Conservation (phyloP, 2,888 invertebrate species). For the Microplitis deprimator region DNA sequence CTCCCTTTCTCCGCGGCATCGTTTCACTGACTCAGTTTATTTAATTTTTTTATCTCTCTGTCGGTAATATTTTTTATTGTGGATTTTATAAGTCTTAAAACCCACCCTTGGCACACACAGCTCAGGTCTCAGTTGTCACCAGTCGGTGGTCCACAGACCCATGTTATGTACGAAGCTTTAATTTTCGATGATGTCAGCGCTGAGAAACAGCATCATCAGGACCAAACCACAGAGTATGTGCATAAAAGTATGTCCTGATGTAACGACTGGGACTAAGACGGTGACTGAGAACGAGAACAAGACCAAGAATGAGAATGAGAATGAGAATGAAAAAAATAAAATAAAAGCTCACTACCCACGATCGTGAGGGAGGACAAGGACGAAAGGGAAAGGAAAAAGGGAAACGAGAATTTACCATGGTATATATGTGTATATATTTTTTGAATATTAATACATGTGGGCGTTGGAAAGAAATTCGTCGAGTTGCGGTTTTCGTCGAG, state of each 20-base stretch:
- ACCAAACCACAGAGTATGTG: no score
- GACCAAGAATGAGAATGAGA: no score
- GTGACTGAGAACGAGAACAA: no score
- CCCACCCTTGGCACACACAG: background rate
- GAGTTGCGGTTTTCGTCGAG: constrained; percentile 49
- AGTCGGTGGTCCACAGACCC: background rate
- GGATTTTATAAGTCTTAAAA: background rate
- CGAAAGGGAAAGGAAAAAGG: background rate
- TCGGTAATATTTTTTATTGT: background rate
- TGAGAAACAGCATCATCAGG: background rate
- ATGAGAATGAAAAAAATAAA: no score
- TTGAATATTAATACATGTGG: constrained; percentile 15
- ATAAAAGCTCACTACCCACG: no score
- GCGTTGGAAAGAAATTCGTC: constrained; percentile 47
- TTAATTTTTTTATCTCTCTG: background rate
- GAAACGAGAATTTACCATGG: background rate
- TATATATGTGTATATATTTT: background rate
- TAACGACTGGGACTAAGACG: no score
- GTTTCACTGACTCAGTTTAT: constrained; percentile 30
- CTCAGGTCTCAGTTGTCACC: background rate
- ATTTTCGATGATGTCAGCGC: background rate
- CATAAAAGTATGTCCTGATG: no score
- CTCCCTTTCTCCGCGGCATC: constrained; percentile 40
- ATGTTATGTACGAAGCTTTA: background rate
- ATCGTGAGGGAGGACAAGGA: background rate